phyloP scores from a whole-genome alignment of 2,888 invertebrate genomes.

The Tachina lurida region DNA sequence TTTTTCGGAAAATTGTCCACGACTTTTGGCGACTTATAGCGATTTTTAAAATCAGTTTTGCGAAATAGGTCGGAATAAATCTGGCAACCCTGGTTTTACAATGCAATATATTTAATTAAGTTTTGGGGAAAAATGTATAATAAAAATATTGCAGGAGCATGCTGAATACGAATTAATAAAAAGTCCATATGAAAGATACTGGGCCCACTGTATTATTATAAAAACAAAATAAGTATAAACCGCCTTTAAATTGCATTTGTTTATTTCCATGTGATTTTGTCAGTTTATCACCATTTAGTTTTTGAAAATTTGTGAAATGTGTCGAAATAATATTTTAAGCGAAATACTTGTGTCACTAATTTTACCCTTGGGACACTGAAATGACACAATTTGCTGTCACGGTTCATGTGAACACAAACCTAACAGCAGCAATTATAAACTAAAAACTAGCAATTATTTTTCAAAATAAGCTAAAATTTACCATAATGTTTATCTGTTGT shows the following conservation, averaged over 20 bases:
- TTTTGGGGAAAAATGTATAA: too few relatives aligned
- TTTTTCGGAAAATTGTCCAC: too few relatives aligned
- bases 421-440: constrained; percentile 2
- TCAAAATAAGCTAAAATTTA: background rate
- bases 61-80: too few relatives aligned
- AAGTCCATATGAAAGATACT: too few relatives aligned
- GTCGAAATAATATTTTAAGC: background rate
- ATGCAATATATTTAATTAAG: too few relatives aligned
- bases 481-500: background rate
- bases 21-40: too few relatives aligned
- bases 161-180: too few relatives aligned
- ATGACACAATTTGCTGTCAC: background rate
- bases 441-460: constrained; percentile 15
- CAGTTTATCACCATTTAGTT: background rate
- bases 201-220: background rate
- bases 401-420: background rate
- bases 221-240: background rate
- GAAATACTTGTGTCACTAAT: constrained; percentile 18
- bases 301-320: background rate
- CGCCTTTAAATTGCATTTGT: background rate
- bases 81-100: too few relatives aligned
- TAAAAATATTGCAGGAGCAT: too few relatives aligned
- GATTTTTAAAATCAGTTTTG: too few relatives aligned
- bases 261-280: background rate
- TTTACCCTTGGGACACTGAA: background rate